Evolutionary conservation across 2,113 vertebrate genomes (phyloP).

Genomic region (Tricholaema leucomelas): DNA sequence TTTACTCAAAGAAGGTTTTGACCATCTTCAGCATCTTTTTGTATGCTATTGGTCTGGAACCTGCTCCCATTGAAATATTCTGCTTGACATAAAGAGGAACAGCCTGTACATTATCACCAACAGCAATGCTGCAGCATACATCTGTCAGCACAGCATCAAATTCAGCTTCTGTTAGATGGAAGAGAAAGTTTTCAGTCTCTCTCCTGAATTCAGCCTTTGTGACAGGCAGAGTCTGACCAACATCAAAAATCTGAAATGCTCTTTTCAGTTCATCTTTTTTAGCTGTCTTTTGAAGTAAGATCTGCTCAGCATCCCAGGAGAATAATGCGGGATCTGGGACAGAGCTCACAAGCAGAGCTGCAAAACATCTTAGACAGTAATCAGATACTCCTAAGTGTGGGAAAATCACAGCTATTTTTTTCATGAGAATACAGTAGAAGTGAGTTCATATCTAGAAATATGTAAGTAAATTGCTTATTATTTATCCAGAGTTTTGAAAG

Average conservation of each 20-base stretch:
- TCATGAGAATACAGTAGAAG: background rate
- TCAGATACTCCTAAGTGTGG: background rate
- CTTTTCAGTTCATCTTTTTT: constrained; percentile 58
- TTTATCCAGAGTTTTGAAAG: background rate
- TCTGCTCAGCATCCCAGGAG: constrained; percentile 35
- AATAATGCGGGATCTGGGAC: constrained; percentile 49
- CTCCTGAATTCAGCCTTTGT: constrained; percentile 58
- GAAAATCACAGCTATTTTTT: background rate
- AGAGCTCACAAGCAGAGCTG: constrained; percentile 30
- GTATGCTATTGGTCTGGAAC: background rate
- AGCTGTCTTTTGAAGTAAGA: constrained; percentile 56
- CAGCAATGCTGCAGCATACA: background rate
- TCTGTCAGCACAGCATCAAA: constrained; percentile 60
- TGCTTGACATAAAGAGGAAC: background rate
- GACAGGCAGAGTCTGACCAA: constrained; percentile 26
- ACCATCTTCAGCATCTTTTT: background rate
- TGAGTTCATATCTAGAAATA: background rate
- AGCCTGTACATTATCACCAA: background rate
- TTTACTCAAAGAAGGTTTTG: background rate
- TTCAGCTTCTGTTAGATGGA: constrained; percentile 53
- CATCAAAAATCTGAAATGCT: constrained; percentile 61
- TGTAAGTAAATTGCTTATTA: background rate
- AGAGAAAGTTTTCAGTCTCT: constrained; percentile 48
- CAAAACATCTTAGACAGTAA: background rate
- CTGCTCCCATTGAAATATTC: background rate